Base-by-base conservation (phyloP, 1,140 invertebrate genomes). In the Campoletis sonorensis region DNA sequence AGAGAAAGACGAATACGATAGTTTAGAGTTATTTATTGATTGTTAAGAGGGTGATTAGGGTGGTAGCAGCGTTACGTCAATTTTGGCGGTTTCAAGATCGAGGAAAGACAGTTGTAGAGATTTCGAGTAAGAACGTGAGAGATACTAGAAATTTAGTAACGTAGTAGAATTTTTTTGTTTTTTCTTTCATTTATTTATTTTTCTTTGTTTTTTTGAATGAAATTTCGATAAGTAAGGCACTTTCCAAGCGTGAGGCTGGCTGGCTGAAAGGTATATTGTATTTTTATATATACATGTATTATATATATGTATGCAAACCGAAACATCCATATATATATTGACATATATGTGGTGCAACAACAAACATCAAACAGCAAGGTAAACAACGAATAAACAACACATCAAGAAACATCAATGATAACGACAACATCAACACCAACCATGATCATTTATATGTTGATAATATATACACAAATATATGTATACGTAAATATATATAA, bases 281-380 rank as follows among this genome's bases (percentile, higher is more conserved):
- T 81, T 64, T 75, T 64, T 75, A 75, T 64, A 54, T 78, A 80
- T 76, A 84, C 49, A 37, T 85, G 77, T 26, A 10, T 10, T 27
- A 67, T 83, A 83, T 49, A 54, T 81, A 81, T 71, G 49, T 61
- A 40, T 81, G 61, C 82, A 81, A 82, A 83, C 40, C 72, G 72
- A 73, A 82, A 80, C 77, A 86, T 85, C 86, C 86, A 87, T 86
- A 86, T 82, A 86, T 84, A 85, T 81, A 77, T 84, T 83, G 79
- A 79, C 49, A 81, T 68, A 88, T 84, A 85, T 87, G 86, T 85
- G 88, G 90, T 92, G 90, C 91, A 92, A 92, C 90, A 88, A 91
- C 89, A 91, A 92, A 92, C 91, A 92, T 90, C 89, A 90, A 91
- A 90, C 89, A 92, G 89, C 89, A 92, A 91, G 86, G 86, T 91